These are phyloP conservation scores for Echinometra lucunter DNA, from an alignment of 53 echinoderm and acorn worm genomes.

Conservation along the genomic window DNA sequence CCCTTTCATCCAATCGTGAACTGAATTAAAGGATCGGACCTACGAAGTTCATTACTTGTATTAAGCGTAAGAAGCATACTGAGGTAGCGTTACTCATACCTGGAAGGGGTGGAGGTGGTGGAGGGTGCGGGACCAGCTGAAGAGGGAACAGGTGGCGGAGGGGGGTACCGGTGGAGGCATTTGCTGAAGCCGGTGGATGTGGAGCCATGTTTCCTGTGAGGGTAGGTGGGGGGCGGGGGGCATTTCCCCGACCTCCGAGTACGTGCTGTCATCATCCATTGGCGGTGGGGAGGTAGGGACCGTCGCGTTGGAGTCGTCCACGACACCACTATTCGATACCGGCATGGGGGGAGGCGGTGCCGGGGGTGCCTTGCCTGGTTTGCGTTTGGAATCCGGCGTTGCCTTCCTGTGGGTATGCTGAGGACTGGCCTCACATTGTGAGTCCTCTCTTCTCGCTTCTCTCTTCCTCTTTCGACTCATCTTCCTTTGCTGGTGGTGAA, in stretches of 20 bases:
- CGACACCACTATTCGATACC: background rate
- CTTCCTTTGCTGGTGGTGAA: background rate
- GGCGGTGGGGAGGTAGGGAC: conserved; percentile 47
- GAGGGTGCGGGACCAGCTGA: conserved; percentile 48
- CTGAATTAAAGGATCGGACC: too few species aligned
- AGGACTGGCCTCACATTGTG: background rate
- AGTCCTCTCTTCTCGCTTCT: background rate
- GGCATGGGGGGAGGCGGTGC: background rate
- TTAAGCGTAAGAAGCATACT: too few species aligned
- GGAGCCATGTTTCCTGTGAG: conserved; percentile 46
- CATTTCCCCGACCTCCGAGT: background rate
- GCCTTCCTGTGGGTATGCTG: background rate
- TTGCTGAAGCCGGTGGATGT: too few species aligned
- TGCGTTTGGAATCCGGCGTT: background rate
- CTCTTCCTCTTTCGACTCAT: background rate
- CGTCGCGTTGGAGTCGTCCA: background rate
- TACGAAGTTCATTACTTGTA: too few species aligned
- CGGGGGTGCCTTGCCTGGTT: background rate
- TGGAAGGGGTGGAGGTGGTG: conserved; percentile 41
- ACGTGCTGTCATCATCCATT: conserved; percentile 14
- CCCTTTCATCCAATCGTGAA: too few species aligned
- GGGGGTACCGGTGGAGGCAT: conserved; percentile 69
- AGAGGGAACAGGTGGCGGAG: conserved; percentile 52
- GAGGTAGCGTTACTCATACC: background rate
- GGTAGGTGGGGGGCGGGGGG: conserved; percentile 73